Percentiles rank a stretch among this genome's conserved stretches.
These are phyloP conservation scores for Bradypodion ventrale DNA, from an alignment of 2,797 vertebrate species.

Conservation along the genomic window DNA sequence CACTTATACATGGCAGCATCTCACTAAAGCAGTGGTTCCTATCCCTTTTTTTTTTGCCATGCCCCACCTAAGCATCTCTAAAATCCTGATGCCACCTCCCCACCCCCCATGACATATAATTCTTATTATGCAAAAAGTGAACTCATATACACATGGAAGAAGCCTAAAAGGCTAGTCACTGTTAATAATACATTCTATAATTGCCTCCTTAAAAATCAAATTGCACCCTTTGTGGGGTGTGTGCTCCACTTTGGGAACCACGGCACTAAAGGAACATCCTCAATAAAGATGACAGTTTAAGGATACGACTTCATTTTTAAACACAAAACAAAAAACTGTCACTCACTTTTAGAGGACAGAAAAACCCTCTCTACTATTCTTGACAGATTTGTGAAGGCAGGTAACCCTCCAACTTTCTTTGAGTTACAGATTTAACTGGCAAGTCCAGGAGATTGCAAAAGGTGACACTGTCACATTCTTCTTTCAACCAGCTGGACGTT, in stretches of 20 bases:
- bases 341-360: not conserved
- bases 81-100: too few species aligned
- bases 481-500: not conserved
- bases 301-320: not conserved
- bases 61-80: too few species aligned
- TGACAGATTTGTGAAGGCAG: constrained; percentile 9
- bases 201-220: too few species aligned
- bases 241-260: too few species aligned
- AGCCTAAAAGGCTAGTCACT: too few species aligned
- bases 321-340: not conserved
- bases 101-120: too few species aligned
- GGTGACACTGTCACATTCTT: not conserved
- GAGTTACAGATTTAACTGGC: not conserved
- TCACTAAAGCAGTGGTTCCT: too few species aligned
- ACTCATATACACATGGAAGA: too few species aligned
- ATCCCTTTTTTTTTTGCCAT: too few species aligned
- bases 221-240: too few species aligned
- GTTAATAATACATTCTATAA: too few species aligned
- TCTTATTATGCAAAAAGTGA: too few species aligned
- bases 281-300: not conserved
- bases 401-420: not conserved
- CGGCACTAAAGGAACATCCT: constrained; percentile 15
- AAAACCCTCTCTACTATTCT: not conserved
- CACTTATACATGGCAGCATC: not conserved
- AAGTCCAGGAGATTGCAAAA: not conserved